phyloP scores from a whole-genome alignment of 2,797 vertebrate species.

The Dromococcyx pavoninus region DNA sequence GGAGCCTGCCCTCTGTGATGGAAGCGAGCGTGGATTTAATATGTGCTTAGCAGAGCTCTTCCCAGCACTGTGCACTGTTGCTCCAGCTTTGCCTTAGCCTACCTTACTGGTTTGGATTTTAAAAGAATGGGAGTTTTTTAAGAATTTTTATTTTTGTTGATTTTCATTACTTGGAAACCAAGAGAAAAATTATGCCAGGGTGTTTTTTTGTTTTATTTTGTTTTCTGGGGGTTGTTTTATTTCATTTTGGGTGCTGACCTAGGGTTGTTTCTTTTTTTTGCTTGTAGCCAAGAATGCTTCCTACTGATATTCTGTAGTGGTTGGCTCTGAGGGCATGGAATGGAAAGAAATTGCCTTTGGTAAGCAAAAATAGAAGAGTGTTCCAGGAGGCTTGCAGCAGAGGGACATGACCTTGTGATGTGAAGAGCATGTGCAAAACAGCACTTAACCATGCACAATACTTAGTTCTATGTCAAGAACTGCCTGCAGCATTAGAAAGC shows the following conservation, averaged over 20 bases:
- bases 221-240: not conserved
- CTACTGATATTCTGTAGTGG: not conserved
- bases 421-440: not conserved
- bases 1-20: not conserved
- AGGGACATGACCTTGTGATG: not conserved
- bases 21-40: rapidly evolving
- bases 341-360: not conserved
- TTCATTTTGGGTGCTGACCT: not conserved
- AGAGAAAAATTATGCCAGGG: rapidly evolving
- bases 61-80: not conserved
- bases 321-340: not conserved
- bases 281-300: not conserved
- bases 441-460: not conserved
- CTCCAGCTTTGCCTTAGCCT: not conserved
- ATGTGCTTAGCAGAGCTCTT: not conserved
- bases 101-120: not conserved
- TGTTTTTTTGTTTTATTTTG: not conserved
- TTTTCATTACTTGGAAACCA: not conserved
- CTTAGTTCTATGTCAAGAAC: slow-evolving; percentile 8
- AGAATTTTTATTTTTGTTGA: not conserved
- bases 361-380: not conserved
- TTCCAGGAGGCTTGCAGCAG: not conserved
- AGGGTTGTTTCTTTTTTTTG: not conserved
- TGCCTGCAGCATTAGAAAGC: slow-evolving; percentile 29
- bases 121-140: not conserved